Percentiles rank a stretch among this genome's conserved stretches.
These are phyloP conservation scores for Trisateles emortualis DNA, from an alignment of 2,888 invertebrate species.

Conservation along the genomic window DNA sequence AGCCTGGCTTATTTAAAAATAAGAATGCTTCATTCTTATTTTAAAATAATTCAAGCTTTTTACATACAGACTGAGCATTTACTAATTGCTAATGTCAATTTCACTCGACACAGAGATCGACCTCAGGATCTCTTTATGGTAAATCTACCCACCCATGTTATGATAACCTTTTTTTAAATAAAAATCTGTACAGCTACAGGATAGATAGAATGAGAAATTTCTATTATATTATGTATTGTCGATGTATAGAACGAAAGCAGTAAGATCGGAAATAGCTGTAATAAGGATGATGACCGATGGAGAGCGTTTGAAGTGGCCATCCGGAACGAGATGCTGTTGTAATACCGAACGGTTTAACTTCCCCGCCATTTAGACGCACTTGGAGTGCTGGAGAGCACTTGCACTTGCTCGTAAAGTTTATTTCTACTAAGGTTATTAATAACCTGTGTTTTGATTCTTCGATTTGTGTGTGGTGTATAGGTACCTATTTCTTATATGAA, in stretches of 20 bases:
- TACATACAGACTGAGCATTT: no score
- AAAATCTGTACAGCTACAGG: no score
- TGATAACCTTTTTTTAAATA: no score
- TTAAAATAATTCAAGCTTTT: no score
- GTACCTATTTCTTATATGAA: no score
- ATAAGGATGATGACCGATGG: constrained; percentile 50
- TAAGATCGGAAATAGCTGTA: constrained; percentile 48
- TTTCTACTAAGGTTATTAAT: background rate
- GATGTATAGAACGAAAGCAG: constrained; percentile 27
- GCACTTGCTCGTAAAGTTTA: background rate
- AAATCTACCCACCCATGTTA: no score
- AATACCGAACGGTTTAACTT: constrained; percentile 29
- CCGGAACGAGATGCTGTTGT: constrained; percentile 13
- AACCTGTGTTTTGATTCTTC: background rate
- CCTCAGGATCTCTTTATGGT: no score
- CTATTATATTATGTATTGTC: constrained; percentile 1
- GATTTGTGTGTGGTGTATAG: background rate
- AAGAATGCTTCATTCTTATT: no score
- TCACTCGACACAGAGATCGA: no score
- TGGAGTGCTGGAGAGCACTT: constrained; percentile 1
- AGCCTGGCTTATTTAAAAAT: no score
- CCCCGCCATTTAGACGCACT: constrained; percentile 18
- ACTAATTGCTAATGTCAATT: no score
- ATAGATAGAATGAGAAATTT: background rate
- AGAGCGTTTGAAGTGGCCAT: constrained; percentile 25